phyloP scores from a whole-genome alignment of 2,888 invertebrate genomes.

The Rhagophthalmus giganteus region DNA sequence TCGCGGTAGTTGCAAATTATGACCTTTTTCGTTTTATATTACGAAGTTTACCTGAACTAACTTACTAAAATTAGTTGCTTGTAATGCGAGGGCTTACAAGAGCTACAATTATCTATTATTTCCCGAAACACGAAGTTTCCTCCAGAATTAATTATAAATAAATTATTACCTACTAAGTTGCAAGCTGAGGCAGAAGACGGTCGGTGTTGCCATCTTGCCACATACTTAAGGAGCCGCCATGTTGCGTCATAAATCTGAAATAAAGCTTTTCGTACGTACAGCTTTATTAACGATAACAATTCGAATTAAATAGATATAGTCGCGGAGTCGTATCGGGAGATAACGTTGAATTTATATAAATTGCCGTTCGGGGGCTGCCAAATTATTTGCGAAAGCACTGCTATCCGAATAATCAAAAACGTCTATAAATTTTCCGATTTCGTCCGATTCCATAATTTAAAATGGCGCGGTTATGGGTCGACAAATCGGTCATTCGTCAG shows the following conservation, averaged over 20 bases:
- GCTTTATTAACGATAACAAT: neutral
- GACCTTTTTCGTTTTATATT: neutral
- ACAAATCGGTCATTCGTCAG: too few relatives aligned
- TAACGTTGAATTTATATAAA: neutral
- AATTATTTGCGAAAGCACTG: too few relatives aligned
- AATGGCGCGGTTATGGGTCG: too few relatives aligned
- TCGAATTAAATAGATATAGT: too few relatives aligned
- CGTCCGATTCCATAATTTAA: too few relatives aligned
- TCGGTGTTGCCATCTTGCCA: constrained; percentile 46
- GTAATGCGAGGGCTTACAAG: neutral
- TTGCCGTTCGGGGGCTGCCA: too few relatives aligned
- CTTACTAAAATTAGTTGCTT: neutral
- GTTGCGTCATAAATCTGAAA: constrained; percentile 12
- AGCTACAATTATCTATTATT: neutral
- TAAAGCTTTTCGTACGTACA: neutral
- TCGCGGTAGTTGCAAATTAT: neutral
- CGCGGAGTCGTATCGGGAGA: too few relatives aligned
- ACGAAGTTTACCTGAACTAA: neutral
- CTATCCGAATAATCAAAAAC: too few relatives aligned
- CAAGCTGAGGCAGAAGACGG: constrained; percentile 45
- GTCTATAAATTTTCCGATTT: too few relatives aligned
- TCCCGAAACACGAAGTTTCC: neutral
- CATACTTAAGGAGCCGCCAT: too few relatives aligned
- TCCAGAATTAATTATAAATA: neutral
- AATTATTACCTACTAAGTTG: constrained; percentile 42